These are phyloP conservation scores for Mallotus villosus DNA, from an alignment of 2,797 vertebrate genomes.

Conservation along the genomic window DNA sequence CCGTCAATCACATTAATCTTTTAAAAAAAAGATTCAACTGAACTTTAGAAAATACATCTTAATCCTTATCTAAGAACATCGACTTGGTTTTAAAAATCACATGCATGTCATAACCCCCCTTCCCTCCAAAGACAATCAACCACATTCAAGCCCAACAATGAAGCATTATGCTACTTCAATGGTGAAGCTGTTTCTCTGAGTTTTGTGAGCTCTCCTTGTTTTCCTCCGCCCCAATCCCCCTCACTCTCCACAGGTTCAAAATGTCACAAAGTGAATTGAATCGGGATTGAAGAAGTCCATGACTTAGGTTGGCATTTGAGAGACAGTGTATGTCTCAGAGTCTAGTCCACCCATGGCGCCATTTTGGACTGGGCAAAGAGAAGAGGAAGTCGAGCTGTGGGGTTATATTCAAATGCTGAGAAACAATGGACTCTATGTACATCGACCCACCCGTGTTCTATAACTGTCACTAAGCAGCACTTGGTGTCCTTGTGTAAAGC, in stretches of 20 bases:
- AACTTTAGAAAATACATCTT: not conserved
- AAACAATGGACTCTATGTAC: conserved; percentile 12
- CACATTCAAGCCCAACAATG: conserved; percentile 71
- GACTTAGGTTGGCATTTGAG: conserved; percentile 11
- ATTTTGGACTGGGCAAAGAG: not conserved
- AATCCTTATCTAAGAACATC: conserved; percentile 15
- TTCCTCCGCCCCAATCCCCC: conserved; percentile 19
- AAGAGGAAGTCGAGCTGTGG: conserved; percentile 3
- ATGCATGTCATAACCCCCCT: conserved; percentile 44
- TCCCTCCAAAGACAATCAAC: conserved; percentile 62
- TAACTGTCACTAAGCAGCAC: conserved; percentile 7
- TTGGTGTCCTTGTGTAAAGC: not conserved
- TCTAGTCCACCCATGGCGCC: not conserved
- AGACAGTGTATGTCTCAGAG: conserved; percentile 2
- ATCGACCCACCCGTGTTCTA: conserved; percentile 14
- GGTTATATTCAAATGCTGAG: conserved; percentile 12
- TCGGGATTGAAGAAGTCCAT: conserved; percentile 37
- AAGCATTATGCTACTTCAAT: conserved; percentile 65
- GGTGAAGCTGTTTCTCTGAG: conserved; percentile 50
- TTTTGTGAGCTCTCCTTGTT: conserved; percentile 69
- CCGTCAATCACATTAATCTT: not conserved
- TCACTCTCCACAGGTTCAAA: conserved; percentile 50
- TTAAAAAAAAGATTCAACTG: not conserved
- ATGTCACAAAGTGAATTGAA: conserved; percentile 58
- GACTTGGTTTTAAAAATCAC: conserved; percentile 60